Evolutionary conservation across 2,888 invertebrate species (phyloP).

Genomic region (Mechanitis mazaeus): DNA sequence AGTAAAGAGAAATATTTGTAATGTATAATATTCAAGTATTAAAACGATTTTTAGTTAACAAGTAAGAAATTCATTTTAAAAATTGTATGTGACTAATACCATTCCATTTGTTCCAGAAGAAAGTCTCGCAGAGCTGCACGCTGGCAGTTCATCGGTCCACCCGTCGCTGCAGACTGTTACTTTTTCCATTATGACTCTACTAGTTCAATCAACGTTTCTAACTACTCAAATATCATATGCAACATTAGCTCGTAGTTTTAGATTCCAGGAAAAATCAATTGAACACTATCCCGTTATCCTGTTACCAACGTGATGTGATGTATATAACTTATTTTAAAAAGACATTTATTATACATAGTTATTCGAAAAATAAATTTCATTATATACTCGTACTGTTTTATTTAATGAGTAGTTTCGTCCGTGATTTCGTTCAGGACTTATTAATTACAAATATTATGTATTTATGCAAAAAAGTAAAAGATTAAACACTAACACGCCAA

Average conservation of each 20-base stretch:
- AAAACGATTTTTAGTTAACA: no score
- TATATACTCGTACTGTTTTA: conserved; percentile 34
- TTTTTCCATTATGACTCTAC: conserved; percentile 40
- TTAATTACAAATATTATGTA: conserved; percentile 13
- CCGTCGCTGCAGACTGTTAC: conserved; percentile 46
- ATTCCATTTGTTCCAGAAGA: conserved; percentile 67
- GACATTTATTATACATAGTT: conserved; percentile 54
- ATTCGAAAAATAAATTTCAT: conserved; percentile 69
- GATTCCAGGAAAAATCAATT: conserved; percentile 42
- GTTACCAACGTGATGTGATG: conserved; percentile 41
- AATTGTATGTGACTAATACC: conserved; percentile 12
- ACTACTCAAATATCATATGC: conserved; percentile 45
- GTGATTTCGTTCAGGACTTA: not conserved
- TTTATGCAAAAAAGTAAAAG: no score
- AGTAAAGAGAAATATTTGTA: no score
- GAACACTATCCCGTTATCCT: conserved; percentile 45
- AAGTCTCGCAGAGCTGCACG: conserved; percentile 72
- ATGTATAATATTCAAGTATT: no score
- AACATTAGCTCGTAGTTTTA: conserved; percentile 37
- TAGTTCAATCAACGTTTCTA: conserved; percentile 38
- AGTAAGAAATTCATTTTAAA: not conserved
- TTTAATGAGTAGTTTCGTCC: conserved; percentile 7
- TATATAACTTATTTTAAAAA: conserved; percentile 24
- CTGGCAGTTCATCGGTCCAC: conserved; percentile 45
- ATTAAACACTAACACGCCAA: no score